Percentiles rank a stretch among this genome's conserved stretches.
Evolutionary conservation across 2,888 invertebrate species (phyloP).

Genomic region (Campaea margaritaria): DNA sequence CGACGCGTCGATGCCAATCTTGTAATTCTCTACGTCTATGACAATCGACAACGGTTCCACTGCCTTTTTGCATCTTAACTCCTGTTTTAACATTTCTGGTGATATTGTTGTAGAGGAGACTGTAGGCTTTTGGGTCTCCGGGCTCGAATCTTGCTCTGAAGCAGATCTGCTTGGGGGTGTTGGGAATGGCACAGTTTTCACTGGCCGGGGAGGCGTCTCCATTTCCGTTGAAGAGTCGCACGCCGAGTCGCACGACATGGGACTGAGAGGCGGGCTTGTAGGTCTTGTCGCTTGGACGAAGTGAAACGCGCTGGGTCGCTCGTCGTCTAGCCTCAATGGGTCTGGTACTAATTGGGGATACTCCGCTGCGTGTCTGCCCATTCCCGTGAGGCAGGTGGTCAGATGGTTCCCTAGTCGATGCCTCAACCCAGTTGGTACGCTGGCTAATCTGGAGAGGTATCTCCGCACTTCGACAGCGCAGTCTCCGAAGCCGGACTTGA

Average conservation of each 20-base stretch:
- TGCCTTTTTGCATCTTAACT: slow-evolving; percentile 67
- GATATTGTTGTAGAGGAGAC: slow-evolving; percentile 84
- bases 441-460: slow-evolving; percentile 88
- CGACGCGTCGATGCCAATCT: slow-evolving; percentile 79
- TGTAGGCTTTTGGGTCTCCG: slow-evolving; percentile 79
- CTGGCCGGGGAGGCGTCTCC: slow-evolving; percentile 81
- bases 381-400: slow-evolving; percentile 87
- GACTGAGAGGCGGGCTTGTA: slow-evolving; percentile 89
- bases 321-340: slow-evolving; percentile 73
- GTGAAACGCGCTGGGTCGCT: slow-evolving; percentile 77
- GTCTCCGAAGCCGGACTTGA: slow-evolving; percentile 94
- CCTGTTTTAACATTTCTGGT: slow-evolving; percentile 71
- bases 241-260: slow-evolving; percentile 89
- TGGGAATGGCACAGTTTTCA: slow-evolving; percentile 77
- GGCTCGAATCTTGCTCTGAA: slow-evolving; percentile 82
- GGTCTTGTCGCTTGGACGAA: slow-evolving; percentile 73
- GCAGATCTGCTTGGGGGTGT: slow-evolving; percentile 87
- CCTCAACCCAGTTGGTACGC: slow-evolving; percentile 84
- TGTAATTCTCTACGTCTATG: slow-evolving; percentile 80
- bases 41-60: slow-evolving; percentile 81
- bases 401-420: slow-evolving; percentile 88
- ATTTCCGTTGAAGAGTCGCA: slow-evolving; percentile 86
- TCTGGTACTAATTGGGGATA: slow-evolving; percentile 86
- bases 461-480: slow-evolving; percentile 93
- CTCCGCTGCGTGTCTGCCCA: slow-evolving; percentile 62